Base-by-base conservation (phyloP, 2,113 vertebrate species). In the Sander vitreus region DNA sequence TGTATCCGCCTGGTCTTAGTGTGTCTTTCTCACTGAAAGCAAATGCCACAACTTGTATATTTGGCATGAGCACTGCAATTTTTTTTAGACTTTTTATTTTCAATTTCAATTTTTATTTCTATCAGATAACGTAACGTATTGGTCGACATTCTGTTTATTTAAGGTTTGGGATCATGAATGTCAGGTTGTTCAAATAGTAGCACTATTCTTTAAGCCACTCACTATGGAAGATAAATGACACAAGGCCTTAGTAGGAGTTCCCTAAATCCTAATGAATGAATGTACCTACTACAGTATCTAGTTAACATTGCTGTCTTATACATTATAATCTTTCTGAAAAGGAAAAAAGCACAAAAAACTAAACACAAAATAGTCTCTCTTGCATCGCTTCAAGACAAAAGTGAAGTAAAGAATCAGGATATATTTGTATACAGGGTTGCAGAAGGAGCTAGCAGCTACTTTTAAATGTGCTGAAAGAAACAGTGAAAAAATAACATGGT, bases 391-490 rank as follows among this genome's bases (percentile, higher is more conserved):
- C 33, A 45, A 30, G 33, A 33, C 33, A 33, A 60, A 25, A 36
- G 16, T 45, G 13, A 43, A 45, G 13, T 10, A 18, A 64, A 39
- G 7, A 76, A 16, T 39, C 12, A 23, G 11, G 27, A n/a, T 25
- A 9, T 65, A 21, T 43, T 53, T 65, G 4, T 14, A 64, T 18
- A 15, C 33, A 19, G 30, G 47, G 1, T 36, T 9, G 43, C 21
- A 47, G 19, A 63, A 51, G 10, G 27, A 14, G 7, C 14, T 11
- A 2, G 18, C 9, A 19, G 70, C 48, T 23, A 59, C 54, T 68
- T 79, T 76, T 25, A 63, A 73, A 50, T 33, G 43, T 45, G 48
- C 47, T 55, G 59, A 48, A 62, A 59, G 53, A n/a, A 70, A 18
- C 15, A 39, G 25, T 39, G 48, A 55, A 72, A 72, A 69, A 72